Percentiles rank a stretch among this genome's conserved stretches.
Conservation (phyloP, 2,888 invertebrate species). For the Cyclophora punctaria region DNA sequence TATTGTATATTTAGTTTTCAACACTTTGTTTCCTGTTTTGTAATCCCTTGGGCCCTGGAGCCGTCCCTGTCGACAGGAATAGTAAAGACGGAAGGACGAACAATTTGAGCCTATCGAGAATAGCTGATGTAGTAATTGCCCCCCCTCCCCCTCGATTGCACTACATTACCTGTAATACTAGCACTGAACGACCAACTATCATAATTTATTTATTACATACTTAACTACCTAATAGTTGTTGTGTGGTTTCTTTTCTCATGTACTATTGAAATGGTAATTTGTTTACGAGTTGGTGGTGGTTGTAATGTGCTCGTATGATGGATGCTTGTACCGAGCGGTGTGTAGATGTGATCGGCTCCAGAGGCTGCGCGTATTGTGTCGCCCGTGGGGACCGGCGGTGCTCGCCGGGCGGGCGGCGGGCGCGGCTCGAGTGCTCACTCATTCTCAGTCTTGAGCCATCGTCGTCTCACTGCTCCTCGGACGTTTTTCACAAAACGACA, state of each 20-base stretch:
- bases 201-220: constrained; percentile 4
- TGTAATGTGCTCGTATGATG: too few relatives aligned
- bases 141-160: constrained; percentile 4
- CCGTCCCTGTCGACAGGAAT: constrained; percentile 7
- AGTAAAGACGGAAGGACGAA: constrained; percentile 17
- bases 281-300: too few relatives aligned
- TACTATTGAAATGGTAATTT: too few relatives aligned
- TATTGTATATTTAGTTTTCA: too few relatives aligned
- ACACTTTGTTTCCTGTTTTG: too few relatives aligned
- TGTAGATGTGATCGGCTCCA: too few relatives aligned
- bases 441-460: constrained; percentile 23
- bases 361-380: too few relatives aligned
- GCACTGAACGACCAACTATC: too few relatives aligned
- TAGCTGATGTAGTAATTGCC: constrained; percentile 32
- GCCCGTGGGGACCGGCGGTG: too few relatives aligned
- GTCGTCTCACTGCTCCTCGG: constrained; percentile 14
- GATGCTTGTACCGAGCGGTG: too few relatives aligned
- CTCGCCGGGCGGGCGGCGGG: too few relatives aligned
- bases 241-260: background rate
- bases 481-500: constrained; percentile 37
- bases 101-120: constrained; percentile 27
- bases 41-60: background rate
- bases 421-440: constrained; percentile 8
- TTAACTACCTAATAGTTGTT: constrained; percentile 9
- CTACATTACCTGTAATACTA: too few relatives aligned